These are phyloP conservation scores for Eulemur rubriventer DNA, from an alignment of 2,797 vertebrate genomes.

Conservation along the genomic window DNA sequence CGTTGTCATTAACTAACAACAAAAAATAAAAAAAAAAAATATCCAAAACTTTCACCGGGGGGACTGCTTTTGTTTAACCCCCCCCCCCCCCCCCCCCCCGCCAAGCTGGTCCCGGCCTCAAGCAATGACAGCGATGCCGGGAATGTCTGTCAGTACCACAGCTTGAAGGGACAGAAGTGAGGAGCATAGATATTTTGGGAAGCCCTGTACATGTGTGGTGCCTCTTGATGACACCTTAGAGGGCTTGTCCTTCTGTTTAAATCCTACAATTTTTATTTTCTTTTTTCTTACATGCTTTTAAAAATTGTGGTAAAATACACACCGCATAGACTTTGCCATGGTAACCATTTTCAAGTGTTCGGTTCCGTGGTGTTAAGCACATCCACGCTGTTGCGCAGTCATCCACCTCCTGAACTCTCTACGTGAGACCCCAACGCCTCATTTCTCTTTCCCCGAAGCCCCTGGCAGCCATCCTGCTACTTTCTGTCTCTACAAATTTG, in stretches of 20 bases:
- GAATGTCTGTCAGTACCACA: background rate
- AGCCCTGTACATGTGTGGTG: background rate
- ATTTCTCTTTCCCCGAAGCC: too few species aligned
- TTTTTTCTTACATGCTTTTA: background rate
- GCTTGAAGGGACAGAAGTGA: background rate
- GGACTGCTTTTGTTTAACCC: too few species aligned
- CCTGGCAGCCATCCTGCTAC: background rate
- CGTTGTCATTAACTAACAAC: too few species aligned
- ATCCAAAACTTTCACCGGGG: too few species aligned
- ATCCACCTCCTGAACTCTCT: background rate
- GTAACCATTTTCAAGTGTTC: background rate
- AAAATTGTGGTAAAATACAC: background rate
- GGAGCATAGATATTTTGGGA: background rate
- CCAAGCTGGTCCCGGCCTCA: background rate
- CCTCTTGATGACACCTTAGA: background rate
- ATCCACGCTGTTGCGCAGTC: background rate
- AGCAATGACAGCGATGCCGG: background rate
- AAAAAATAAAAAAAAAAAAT: too few species aligned
- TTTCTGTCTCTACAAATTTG: background rate
- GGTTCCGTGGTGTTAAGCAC: background rate
- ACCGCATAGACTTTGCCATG: background rate
- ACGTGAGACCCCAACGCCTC: too few species aligned
- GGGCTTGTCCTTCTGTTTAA: background rate
- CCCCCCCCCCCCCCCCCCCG: too few species aligned
- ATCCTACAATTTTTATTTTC: background rate